These are phyloP conservation scores for Leptopilina myrica DNA, from an alignment of 2,888 invertebrate genomes.

Conservation along the genomic window DNA sequence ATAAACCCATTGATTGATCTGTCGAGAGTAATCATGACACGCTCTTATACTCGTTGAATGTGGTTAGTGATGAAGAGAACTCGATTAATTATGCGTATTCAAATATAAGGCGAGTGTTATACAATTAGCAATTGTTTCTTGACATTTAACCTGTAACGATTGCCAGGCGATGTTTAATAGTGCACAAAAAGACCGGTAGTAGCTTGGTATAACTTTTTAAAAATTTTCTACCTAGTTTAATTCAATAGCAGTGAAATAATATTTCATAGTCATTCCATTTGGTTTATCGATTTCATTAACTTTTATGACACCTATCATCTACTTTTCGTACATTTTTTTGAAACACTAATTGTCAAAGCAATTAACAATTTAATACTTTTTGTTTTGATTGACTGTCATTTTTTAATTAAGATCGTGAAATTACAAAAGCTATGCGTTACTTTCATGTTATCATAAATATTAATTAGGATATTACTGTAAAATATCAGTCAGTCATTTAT, in stretches of 20 bases:
- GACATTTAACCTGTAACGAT: slow-evolving; percentile 58
- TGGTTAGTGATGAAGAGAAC: slow-evolving; percentile 50
- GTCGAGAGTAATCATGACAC: slow-evolving; percentile 45
- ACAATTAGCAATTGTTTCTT: slow-evolving; percentile 60
- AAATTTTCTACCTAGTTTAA: neutral
- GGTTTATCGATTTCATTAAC: slow-evolving; percentile 13
- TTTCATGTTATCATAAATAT: slow-evolving; percentile 22
- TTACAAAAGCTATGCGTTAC: neutral
- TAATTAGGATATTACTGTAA: neutral
- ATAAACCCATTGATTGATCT: slow-evolving; percentile 42
- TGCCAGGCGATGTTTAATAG: slow-evolving; percentile 8
- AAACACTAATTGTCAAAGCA: slow-evolving; percentile 2
- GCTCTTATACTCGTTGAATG: slow-evolving; percentile 43
- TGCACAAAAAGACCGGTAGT: neutral
- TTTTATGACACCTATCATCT: neutral
- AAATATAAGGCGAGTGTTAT: slow-evolving; percentile 61
- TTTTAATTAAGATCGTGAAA: neutral
- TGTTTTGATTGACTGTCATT: slow-evolving; percentile 1
- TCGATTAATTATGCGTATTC: slow-evolving; percentile 65
- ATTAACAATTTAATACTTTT: slow-evolving; percentile 21
- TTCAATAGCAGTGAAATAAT: neutral
- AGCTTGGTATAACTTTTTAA: neutral
- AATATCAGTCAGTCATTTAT: neutral
- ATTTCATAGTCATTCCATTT: neutral
- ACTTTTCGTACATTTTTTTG: neutral